Evolutionary conservation across 2,113 vertebrate species (phyloP), one percentile per base, ranked within the genome.

Genomic region (Sander vitreus): DNA sequence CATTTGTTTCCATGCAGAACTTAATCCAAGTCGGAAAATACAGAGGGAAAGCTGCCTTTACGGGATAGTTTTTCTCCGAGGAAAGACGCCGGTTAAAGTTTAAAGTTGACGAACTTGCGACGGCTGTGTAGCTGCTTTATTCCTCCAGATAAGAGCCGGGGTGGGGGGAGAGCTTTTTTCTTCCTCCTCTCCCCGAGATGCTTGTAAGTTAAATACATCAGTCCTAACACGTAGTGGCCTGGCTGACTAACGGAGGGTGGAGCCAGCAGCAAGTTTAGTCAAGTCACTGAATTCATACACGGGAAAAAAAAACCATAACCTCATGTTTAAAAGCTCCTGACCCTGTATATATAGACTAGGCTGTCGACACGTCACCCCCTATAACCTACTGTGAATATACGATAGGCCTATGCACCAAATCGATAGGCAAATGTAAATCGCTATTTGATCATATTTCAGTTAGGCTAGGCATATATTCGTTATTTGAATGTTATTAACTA

Each of bases 191-290:
- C 39, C 12, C 82, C 62, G 69, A 78, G 90, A 91, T 93, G 88
- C 89, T 88, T 80, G 85, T 58, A 68, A 67, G 63, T 85, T 87
- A 63, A 72, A 83, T 78, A 79, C 78, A 64, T 64, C 82, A 77
- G 92, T 78, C 79, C 69, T 23, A 82, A 92, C 93, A 92, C 93
- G 93, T 87, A 89, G 81, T n/a, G 73, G 74, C 33, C 76, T 50
- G 81, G 45, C 64, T 73, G 85, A 89, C 18, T 66, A 85, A 86
- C 65, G 76, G 83, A 91, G 91, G 93, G 92, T 78, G 92, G 93
- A 91, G 93, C 83, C 79, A 77, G 64, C 2, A 39, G 67, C 85
- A 45, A 83, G 88, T 86, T 83, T 47, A 72, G 85, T 76, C 88
- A 84, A 80, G 87, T 73, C 79, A 33, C 57, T 53, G 39, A 30